A percentile compares a stretch with the other conserved stretches of the same genome.
These are phyloP conservation scores for Cenopis cana DNA, from an alignment of 2,888 invertebrate species.

Conservation along the genomic window DNA sequence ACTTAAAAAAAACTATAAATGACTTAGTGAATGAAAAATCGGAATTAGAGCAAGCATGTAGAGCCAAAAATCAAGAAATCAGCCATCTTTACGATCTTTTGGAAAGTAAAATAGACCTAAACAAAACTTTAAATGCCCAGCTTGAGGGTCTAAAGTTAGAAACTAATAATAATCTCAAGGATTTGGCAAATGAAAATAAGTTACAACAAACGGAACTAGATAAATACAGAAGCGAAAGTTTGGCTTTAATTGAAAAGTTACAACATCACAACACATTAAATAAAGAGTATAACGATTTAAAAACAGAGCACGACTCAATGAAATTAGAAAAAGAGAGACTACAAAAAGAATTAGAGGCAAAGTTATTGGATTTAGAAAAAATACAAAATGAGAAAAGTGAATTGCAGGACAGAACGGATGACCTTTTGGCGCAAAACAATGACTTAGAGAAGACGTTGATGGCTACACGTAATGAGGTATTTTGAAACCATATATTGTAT, in stretches of 20 bases:
- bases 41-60: slow-evolving; percentile 54
- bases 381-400: slow-evolving; percentile 61
- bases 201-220: slow-evolving; percentile 55
- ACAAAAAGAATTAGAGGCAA: slow-evolving; percentile 56
- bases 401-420: slow-evolving; percentile 59
- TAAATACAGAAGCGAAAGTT: slow-evolving; percentile 60
- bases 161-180: slow-evolving; percentile 52
- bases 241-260: slow-evolving; percentile 59
- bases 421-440: slow-evolving; percentile 61
- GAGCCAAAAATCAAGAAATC: slow-evolving; percentile 58
- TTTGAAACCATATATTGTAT: not conserved
- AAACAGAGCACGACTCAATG: slow-evolving; percentile 54
- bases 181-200: slow-evolving; percentile 61
- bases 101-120: slow-evolving; percentile 64
- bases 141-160: slow-evolving; percentile 54
- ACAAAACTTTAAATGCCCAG: slow-evolving; percentile 55
- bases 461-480: slow-evolving; percentile 66
- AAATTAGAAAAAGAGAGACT: slow-evolving; percentile 63
- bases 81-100: slow-evolving; percentile 58
- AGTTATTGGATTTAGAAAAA: slow-evolving; percentile 54
- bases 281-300: slow-evolving; percentile 59
- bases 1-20: slow-evolving; percentile 52
- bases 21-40: slow-evolving; percentile 56
- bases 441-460: slow-evolving; percentile 67
- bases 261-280: slow-evolving; percentile 60